These are phyloP conservation scores for Budorcas taxicolor DNA, from an alignment of 2,113 vertebrate genomes.

Conservation along the genomic window DNA sequence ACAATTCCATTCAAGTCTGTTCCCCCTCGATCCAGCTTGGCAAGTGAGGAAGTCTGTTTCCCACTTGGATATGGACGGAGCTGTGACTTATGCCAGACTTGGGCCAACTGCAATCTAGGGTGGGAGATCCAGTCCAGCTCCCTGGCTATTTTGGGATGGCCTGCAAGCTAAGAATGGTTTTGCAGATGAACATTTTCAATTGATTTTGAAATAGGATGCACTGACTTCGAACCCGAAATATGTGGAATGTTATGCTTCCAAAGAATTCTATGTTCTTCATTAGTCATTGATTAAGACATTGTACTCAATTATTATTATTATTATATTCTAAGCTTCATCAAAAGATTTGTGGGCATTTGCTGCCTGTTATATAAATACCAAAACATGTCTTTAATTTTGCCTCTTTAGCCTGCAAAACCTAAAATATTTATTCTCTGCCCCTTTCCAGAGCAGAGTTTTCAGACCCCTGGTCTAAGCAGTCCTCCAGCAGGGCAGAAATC, in stretches of 20 bases:
- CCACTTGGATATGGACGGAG: not conserved
- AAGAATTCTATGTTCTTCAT: not conserved
- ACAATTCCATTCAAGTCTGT: not conserved
- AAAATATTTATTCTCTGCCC: not conserved
- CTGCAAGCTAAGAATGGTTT: not conserved
- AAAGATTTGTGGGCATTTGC: not conserved
- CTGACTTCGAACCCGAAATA: not conserved
- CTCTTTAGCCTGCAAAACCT: not conserved
- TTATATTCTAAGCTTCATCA: not conserved
- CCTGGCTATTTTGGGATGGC: no score
- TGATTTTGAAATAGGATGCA: not conserved
- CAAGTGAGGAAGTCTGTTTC: not conserved
- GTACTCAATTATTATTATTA: not conserved
- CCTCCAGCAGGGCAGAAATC: not conserved
- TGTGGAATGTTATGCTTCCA: no score
- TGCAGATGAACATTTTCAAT: not conserved
- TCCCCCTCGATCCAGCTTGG: not conserved
- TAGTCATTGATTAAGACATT: not conserved
- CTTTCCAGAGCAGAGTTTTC: not conserved
- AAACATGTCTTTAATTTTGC: not conserved
- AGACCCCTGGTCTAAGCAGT: not conserved
- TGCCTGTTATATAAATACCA: not conserved
- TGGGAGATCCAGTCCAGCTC: not conserved
- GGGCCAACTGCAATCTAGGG: accelerated
- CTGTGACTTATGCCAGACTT: not conserved